Evolutionary conservation across 2,113 vertebrate genomes (phyloP).

Genomic region (Dasypus novemcinctus): DNA sequence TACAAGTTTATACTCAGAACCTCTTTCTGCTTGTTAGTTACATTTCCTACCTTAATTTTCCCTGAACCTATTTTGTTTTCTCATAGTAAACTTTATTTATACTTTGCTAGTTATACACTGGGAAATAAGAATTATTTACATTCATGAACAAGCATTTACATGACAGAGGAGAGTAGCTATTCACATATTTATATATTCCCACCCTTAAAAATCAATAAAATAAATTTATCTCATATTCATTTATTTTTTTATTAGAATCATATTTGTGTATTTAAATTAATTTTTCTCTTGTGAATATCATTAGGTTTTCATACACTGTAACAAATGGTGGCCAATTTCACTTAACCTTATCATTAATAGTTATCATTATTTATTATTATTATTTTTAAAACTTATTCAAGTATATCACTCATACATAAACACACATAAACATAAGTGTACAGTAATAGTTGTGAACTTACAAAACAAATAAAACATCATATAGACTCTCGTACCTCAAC

Average conservation of each 20-base stretch:
- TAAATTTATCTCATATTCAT: neutral
- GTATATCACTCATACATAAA: too few species aligned
- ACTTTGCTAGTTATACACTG: neutral
- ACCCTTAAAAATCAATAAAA: neutral
- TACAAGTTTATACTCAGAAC: neutral
- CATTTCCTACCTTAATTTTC: neutral
- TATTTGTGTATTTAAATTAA: neutral
- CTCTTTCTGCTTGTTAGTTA: neutral
- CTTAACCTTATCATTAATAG: neutral
- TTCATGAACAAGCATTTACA: neutral
- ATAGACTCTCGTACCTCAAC: too few species aligned
- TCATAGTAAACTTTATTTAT: neutral
- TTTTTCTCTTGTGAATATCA: neutral
- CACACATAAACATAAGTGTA: too few species aligned
- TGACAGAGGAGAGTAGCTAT: neutral
- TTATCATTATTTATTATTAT: neutral
- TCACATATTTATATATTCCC: too few species aligned
- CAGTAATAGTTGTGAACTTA: too few species aligned
- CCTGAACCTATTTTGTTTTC: neutral
- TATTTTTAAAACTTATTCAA: too few species aligned
- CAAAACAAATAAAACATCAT: too few species aligned
- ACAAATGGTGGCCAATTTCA: neutral
- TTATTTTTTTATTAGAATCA: neutral
- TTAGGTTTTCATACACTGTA: neutral
- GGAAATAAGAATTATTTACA: neutral